Evolutionary conservation across 23 tunicate genomes (phyloP), one percentile per base, ranked within the genome.

Genomic region (Botrylloides violaceus): DNA sequence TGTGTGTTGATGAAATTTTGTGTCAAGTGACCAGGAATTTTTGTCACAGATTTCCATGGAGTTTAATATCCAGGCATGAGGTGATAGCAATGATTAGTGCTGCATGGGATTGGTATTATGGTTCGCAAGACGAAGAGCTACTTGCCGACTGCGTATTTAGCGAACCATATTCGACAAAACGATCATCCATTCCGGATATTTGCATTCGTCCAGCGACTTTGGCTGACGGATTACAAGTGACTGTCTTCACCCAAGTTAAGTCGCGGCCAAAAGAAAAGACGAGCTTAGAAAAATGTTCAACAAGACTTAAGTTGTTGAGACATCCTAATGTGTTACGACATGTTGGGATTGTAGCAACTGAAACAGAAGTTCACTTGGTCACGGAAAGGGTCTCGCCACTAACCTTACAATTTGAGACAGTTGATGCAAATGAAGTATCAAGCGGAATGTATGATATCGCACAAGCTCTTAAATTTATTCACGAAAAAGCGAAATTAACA

Each of bases 91-190:
- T 85, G 94, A 61, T 79, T 2, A 80, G 74, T 59, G 94, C 94
- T 23, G 83, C 95, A 0, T 87, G 82, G 82, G 88, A 82, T 60
- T 88, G 96, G 96, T 88, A 88, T 56, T 88, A 88, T 72, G 96
- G 96, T 27, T 88, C 96, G 6, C 79, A 63, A 47, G 96, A 88
- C 18, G 96, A 88, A 72, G 80, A 82, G 53, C 21, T 75, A 19
- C 49, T 88, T 21, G 81, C 83, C 25, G 83, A 88, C 34, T 88
- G 96, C 58, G 36, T 71, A 65, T 81, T 88, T 72, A 81, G 82
- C 6, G 73, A 77, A 30, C 80, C 84, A 34, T 88, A 63, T 66
- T 19, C 21, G 0, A 64, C 24, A 15, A 57, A 64, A 37, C 49
- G 61, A 3, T 26, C 34, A 2, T 57, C 59, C 9, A 56, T 66